Base-by-base conservation (phyloP, 2,888 invertebrate species). In the Oxyscelio sp. region DNA sequence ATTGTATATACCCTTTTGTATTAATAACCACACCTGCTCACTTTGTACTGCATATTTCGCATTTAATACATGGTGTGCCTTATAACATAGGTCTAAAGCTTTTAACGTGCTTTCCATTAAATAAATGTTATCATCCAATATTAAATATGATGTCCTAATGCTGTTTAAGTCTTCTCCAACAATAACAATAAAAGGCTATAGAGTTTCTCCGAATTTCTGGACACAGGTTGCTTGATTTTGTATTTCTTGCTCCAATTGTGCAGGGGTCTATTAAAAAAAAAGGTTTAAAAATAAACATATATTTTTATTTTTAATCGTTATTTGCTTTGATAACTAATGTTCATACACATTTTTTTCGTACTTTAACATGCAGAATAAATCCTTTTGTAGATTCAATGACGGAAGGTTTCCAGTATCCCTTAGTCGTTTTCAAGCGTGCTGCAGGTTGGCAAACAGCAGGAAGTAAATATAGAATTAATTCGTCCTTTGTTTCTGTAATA, bases 41-140 rank as follows among this genome's bases (percentile, higher is more conserved):
- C 52, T 54, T 24, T 54, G 52, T 11, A 24, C 27, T 8, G 22
- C 24, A 24, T 54, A 54, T 24, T 24, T 24, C 4, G 52, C 52
- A 22, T 54, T 21, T 24, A 54, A 54, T 24, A 24, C 22, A 24
- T 54, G 52, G 27, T 24, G 22, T 54, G 52, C 52, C 27, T 54
- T 54, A 11, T 24, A 24, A 19, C 52, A 54, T 24, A 24, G 9
- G 15, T 54, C 52, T 17, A 54, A 54, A n/a, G 52, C 52, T n/a
- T 54, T 21, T n/a, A 54, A 17, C 13, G 24, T 21, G 22, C n/a
- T 24, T 24, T 24, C 52, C 40, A 40, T 40, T 40, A 40, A 40
- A 40, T 40, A 40, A 40, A 11, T 40, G 4, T 40, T 40, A 40
- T 40, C 40, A 40, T 40, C 40, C 40, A 40, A 40, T 40, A 40